Base-by-base conservation (phyloP, 1,140 invertebrate genomes). In the Phymastichus coffea region DNA sequence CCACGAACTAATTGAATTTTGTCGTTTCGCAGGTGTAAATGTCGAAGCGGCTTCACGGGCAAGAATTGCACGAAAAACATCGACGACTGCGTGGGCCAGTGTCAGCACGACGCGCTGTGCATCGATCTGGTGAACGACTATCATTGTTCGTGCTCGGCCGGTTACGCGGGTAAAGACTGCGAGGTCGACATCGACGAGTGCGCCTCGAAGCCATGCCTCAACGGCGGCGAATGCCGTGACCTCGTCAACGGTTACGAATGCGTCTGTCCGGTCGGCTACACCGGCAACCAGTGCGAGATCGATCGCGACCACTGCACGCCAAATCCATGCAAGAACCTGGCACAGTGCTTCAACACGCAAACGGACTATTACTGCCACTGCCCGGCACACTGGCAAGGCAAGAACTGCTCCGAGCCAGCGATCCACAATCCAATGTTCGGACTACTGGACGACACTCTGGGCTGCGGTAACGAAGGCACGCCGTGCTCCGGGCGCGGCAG, bases 291-390 rank as follows among this genome's bases (percentile, higher is more conserved):
- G 43, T 94, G 92, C 73, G 88, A 93, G 81, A 88, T 90, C 67
- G 90, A 93, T 76, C 84, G 88, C 67, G 88, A 94, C 76, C 86
- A 94, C 74, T 92, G 90, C 79, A 88, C 85, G 54, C 88, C 90
- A 15, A 87, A 92, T 63, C 90, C 91, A 0, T 95, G 93, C 71
- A 83, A 86, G 44, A 92, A 93, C 71, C 86, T 85, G 1, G 88
- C 89, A 2, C 83, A 85, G 3, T 95, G 93, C 71, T 87, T 93
- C 70, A 94, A 93, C 66, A 92, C 89, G 0, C 86, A 92, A 66
- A 86, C 85, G 46, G 90, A 92, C 71, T 96, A 94, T 78, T 91
- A 92, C 69, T 97, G 94, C 76, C 89, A 93, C 75, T 98, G 95
- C 79, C 86, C 88, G 1, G 84, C 85, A 46, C 87, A 89, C 63